phyloP scores from a whole-genome alignment of 1,140 invertebrate species.

The Drosophila guanche region DNA sequence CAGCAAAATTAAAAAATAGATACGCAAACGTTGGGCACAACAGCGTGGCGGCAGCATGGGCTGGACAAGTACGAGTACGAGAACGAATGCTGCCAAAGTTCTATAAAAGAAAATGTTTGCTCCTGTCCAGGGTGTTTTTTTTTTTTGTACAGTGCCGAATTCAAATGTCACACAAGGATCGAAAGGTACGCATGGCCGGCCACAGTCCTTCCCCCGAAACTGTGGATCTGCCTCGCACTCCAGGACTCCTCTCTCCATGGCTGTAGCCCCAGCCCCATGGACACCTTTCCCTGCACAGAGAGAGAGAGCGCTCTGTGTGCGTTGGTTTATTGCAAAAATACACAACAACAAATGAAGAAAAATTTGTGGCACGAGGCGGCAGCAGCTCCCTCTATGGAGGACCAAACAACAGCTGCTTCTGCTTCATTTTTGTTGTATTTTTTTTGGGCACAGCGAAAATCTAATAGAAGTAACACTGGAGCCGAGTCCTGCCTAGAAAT shows the following conservation, averaged over 20 bases:
- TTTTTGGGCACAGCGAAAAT: constrained; percentile 37
- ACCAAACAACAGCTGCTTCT: constrained; percentile 72
- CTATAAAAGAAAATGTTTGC: constrained; percentile 64
- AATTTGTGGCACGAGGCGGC: not conserved
- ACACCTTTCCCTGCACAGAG: not conserved
- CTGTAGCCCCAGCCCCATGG: not conserved
- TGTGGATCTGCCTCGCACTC: not conserved
- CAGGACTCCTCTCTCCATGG: too few species aligned
- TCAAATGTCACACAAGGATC: constrained; percentile 81
- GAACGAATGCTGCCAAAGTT: constrained; percentile 42
- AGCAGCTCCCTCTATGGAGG: constrained; percentile 9
- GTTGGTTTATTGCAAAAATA: constrained; percentile 74
- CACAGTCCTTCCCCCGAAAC: constrained; percentile 1
- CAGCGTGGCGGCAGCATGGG: not conserved
- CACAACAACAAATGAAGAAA: constrained; percentile 37
- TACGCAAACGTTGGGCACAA: constrained; percentile 55
- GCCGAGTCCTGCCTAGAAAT: constrained; percentile 60
- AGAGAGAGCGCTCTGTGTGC: not conserved
- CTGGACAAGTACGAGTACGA: not conserved
- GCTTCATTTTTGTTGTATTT: constrained; percentile 20
- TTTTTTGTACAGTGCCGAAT: constrained; percentile 55
- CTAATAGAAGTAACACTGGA: constrained; percentile 66
- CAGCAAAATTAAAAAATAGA: constrained; percentile 82
- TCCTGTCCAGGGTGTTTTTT: not conserved
- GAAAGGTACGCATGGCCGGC: constrained; percentile 78